A percentile compares a stretch with the other conserved stretches of the same genome.
Evolutionary conservation across 2,888 invertebrate species (phyloP).

Genomic region (Eretmocerus hayati): DNA sequence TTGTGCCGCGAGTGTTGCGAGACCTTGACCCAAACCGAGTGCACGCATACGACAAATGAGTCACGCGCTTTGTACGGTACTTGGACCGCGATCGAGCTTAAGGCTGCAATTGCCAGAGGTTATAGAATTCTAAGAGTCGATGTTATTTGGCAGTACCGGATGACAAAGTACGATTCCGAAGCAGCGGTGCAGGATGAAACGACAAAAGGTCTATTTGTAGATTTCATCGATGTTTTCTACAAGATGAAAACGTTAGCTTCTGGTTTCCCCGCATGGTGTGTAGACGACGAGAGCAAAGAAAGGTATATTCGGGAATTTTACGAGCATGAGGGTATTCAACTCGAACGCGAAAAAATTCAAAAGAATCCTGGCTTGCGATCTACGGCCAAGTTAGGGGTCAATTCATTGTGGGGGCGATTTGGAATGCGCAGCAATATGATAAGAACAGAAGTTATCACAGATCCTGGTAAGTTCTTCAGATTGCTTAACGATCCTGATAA

Average conservation of each 20-base stretch:
- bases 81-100: too few relatives aligned
- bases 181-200: conserved; percentile 24
- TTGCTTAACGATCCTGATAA: too few relatives aligned
- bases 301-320: conserved; percentile 7
- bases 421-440: conserved; percentile 6
- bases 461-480: too few relatives aligned
- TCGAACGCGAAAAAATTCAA: conserved; percentile 5
- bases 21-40: too few relatives aligned
- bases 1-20: too few relatives aligned
- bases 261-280: conserved; percentile 15
- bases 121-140: too few relatives aligned
- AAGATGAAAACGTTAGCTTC: conserved; percentile 19
- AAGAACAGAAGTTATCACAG: conserved; percentile 2
- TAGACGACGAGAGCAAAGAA: conserved; percentile 5
- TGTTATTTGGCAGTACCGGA: conserved; percentile 37
- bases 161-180: too few relatives aligned
- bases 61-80: too few relatives aligned
- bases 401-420: conserved; percentile 18
- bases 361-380: conserved; percentile 15
- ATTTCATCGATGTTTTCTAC: conserved; percentile 18
- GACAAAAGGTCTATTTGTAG: conserved; percentile 15
- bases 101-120: too few relatives aligned
- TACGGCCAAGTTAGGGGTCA: conserved; percentile 7
- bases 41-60: too few relatives aligned
- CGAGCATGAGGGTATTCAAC: not conserved